Evolutionary conservation across 2,113 vertebrate genomes (phyloP), one percentile per base, ranked within the genome.

Genomic region (Himantopus leucocephalus): DNA sequence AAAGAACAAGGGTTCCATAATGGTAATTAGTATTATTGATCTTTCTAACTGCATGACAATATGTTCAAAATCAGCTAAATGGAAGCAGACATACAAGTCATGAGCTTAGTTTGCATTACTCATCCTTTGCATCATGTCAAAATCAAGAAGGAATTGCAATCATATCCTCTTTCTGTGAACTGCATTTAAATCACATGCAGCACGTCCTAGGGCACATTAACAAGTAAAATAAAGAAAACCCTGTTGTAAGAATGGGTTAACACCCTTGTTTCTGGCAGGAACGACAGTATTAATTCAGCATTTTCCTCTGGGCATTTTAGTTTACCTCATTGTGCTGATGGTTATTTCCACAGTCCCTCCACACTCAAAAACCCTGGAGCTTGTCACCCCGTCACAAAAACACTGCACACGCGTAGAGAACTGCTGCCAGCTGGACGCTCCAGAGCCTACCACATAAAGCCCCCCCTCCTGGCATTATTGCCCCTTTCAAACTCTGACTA

Each of bases 351-450:
- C 12, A 55, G 56, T 58, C 71, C 20, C 48, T 79, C 32, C 24
- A 39, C 67, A 12, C 23, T 80, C 2, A 6, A 70, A 91, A 92
- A 53, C 67, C 13, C 32, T 34, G 35, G 45, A 92, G 41, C 77
- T 70, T 68, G 84, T 55, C 66, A 72, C 5, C 32, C 59, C 37
- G 26, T 60, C 63, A 90, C 74, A 92, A 72, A 88, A 88, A 9
- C 58, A 55, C 58, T 83, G 92, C 63, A 50, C 43, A 32, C 1
- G 4, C 12, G 4, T 43, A 73, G 18, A 66, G 35, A 85, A 85
- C 58, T n/a, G 79, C 80, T 89, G 92, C 89, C 92, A 91, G 72
- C 83, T 91, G 71, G 62, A 72, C 3, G 14, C 80, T 92, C 76
- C 48, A 52, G 71, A 60, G 68, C 73, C 32, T 66, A 34, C 67